These are phyloP conservation scores for Lepidurus apus DNA, from an alignment of 1,140 invertebrate species.

Conservation along the genomic window DNA sequence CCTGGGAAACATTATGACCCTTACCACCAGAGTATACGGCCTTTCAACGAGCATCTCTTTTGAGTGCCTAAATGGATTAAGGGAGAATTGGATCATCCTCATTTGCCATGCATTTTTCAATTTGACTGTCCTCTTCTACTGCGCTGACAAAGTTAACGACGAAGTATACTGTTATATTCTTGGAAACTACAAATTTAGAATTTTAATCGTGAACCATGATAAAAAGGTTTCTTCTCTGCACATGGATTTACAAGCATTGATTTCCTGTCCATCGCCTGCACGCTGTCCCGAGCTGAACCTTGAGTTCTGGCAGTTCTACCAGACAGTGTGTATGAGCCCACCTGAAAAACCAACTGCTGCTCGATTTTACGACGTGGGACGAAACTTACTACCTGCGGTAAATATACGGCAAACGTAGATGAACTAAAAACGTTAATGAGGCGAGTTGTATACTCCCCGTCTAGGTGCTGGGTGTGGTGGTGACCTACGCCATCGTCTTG, in stretches of 20 bases:
- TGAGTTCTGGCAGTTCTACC: not conserved
- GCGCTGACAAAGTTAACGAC: not conserved
- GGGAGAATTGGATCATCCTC: not conserved
- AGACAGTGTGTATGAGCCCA: not conserved
- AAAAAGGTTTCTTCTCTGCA: not conserved
- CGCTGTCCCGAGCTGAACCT: not conserved
- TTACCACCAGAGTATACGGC: not conserved
- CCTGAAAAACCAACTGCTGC: not conserved
- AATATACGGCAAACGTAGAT: not conserved
- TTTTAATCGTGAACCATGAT: not conserved
- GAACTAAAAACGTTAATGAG: too few species aligned
- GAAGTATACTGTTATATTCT: not conserved
- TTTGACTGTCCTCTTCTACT: not conserved
- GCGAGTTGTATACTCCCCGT: too few species aligned
- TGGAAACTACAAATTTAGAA: not conserved
- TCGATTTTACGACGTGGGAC: not conserved
- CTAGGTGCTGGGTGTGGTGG: too few species aligned
- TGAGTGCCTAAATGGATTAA: not conserved
- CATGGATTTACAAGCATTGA: not conserved
- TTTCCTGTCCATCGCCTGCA: not conserved
- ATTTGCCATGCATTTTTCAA: not conserved
- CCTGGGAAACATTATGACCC: not conserved
- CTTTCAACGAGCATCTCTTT: not conserved
- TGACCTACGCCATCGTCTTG: too few species aligned
- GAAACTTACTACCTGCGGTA: not conserved